Base-by-base conservation (phyloP, 2,797 vertebrate species). In the Macropodus opercularis region DNA sequence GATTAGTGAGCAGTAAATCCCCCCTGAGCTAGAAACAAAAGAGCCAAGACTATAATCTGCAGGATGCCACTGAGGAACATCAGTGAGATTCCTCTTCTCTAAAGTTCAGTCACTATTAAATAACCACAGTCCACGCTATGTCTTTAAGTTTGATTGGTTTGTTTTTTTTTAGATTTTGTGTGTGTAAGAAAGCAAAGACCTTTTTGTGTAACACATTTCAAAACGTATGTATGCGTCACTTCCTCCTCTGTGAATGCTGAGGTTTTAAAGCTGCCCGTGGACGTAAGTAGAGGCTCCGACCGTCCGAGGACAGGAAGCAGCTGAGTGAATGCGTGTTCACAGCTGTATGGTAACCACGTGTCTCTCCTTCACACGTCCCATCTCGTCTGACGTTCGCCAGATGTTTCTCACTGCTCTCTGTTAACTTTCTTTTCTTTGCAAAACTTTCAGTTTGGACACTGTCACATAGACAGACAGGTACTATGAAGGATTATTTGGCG, bases 381-480 rank as follows among this genome's bases (percentile, higher is more conserved):
- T 69, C 39, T 52, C 67, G 69, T 84, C 57, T 84, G 56, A 71
- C 78, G 50, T 73, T 76, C 42, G 69, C 48, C 50, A 68, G 62
- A 83, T 75, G 79, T 88, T 83, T 83, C 43, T 85, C 79, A 66
- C 63, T 87, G 77, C 79, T 55, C 81, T 84, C 77, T 89, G 60
- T 89, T 89, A 89, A 89, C 85, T 72, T 80, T 85, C 67, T 90
- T 89, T 86, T 89, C 87, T 90, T 92, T 90, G 89, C 70, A 89
- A 85, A 69, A 71, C 87, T 94, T 92, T 94, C 77, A 77, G 85
- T 92, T 88, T 92, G 90, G 89, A 89, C 87, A 89, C 84, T 93
- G 81, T 93, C 91, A 89, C 92, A 92, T 92, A 92, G 84, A 80
- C 81, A 94, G 91, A 94, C 91, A 91, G 90, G 89, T 87, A 90